phyloP scores from a whole-genome alignment of 1,140 invertebrate genomes.

The Grapholita molesta region DNA sequence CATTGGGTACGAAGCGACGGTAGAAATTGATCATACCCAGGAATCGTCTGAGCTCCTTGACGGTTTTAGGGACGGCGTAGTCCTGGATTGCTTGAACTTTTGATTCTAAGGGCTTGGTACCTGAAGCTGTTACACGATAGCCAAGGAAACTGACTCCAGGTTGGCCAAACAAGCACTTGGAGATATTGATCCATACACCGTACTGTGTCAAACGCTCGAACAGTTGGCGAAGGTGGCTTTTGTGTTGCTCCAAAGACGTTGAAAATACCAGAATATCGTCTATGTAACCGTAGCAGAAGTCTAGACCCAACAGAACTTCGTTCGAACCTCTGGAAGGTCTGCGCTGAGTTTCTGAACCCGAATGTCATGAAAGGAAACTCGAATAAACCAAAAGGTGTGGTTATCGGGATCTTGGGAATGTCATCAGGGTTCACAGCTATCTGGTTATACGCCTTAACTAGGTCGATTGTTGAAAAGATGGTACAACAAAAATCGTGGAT shows the following conservation, averaged over 20 bases:
- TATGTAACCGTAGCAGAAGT: conserved; percentile 64
- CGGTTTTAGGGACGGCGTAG: conserved; percentile 27
- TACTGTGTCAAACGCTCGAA: conserved; percentile 16
- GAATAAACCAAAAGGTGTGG: conserved; percentile 58
- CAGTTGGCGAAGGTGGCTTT: conserved; percentile 24
- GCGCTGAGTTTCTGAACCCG: conserved; percentile 69
- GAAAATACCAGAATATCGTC: conserved; percentile 77
- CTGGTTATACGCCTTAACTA: conserved; percentile 64
- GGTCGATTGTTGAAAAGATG: too few species aligned
- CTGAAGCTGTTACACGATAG: conserved; percentile 19
- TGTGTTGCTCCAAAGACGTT: conserved; percentile 38
- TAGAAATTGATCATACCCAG: conserved; percentile 57
- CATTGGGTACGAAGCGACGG: conserved; percentile 38
- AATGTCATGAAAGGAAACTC: too few species aligned
- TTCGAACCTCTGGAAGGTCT: conserved; percentile 76
- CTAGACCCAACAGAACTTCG: conserved; percentile 50
- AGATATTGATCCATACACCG: conserved; percentile 13
- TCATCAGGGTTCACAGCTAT: conserved; percentile 48
- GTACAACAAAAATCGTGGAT: conserved; percentile 46
- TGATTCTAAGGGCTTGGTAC: conserved; percentile 1
- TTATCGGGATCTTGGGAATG: conserved; percentile 59
- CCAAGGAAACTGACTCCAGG: conserved; percentile 45
- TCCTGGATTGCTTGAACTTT: conserved; percentile 21
- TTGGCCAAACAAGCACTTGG: conserved; percentile 41
- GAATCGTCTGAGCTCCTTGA: conserved; percentile 38